Conservation (phyloP, 2,797 vertebrate species). For the Eurystomus glaucurus region DNA sequence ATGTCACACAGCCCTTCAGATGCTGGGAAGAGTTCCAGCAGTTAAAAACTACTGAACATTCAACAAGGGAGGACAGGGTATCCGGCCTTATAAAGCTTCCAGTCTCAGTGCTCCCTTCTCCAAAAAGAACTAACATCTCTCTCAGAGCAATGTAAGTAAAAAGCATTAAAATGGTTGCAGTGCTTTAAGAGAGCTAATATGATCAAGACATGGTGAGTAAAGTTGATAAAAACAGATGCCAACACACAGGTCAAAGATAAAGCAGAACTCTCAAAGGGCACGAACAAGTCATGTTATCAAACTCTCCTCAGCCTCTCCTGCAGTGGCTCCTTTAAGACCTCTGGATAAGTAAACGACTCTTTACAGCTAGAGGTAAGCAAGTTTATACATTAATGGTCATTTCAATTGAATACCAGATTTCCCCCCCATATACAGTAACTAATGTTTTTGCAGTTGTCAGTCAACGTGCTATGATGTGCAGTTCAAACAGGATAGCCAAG, state of each 20-base stretch:
- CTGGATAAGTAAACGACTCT: neutral
- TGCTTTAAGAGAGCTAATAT: neutral
- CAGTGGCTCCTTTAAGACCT: neutral
- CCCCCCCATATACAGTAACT: neutral
- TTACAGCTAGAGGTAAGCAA: conserved; percentile 12
- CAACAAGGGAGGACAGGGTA: neutral
- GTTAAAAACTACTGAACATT: neutral
- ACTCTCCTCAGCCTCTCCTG: neutral
- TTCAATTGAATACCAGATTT: neutral
- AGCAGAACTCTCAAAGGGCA: neutral
- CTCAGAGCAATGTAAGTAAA: neutral
- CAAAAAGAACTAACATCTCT: neutral
- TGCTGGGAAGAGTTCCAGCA: conserved; percentile 35
- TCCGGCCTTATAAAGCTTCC: neutral
- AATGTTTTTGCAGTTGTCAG: neutral
- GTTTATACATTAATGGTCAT: conserved; percentile 9
- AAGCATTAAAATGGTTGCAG: neutral
- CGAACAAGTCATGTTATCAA: neutral
- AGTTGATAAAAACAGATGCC: neutral
- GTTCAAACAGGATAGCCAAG: conserved; percentile 24
- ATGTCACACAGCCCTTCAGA: conserved; percentile 19
- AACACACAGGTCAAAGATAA: neutral
- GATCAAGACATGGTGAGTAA: neutral
- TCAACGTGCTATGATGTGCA: neutral
- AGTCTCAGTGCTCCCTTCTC: neutral